phyloP scores from a whole-genome alignment of 2,888 invertebrate genomes.

The Diarsia rubi region DNA sequence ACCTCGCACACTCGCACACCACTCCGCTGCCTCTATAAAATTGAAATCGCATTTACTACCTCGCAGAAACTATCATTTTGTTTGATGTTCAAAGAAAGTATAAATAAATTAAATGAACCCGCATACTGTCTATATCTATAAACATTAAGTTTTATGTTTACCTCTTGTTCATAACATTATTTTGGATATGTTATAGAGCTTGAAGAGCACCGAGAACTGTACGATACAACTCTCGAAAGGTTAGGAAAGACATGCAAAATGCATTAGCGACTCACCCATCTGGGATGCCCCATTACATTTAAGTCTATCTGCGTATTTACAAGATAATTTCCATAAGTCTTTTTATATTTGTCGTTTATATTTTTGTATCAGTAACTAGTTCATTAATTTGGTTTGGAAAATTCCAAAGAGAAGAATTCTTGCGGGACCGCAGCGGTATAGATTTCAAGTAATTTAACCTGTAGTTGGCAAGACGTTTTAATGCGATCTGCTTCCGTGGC shows the following conservation, averaged over 20 bases:
- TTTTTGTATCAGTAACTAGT: constrained; percentile 15
- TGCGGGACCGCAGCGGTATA: constrained; percentile 34
- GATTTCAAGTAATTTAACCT: constrained; percentile 75
- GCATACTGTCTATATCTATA: constrained; percentile 32
- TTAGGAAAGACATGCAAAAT: constrained; percentile 79
- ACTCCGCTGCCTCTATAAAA: constrained; percentile 83
- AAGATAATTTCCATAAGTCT: constrained; percentile 42
- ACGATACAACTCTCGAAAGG: constrained; percentile 65
- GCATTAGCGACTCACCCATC: constrained; percentile 82
- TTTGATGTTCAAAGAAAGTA: constrained; percentile 67
- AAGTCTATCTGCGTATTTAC: constrained; percentile 42
- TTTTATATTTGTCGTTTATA: constrained; percentile 12
- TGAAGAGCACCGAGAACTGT: constrained; percentile 65
- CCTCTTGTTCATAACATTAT: constrained; percentile 45
- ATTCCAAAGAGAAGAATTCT: constrained; percentile 6
- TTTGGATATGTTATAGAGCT: constrained; percentile 56
- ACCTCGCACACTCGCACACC: constrained; percentile 80
- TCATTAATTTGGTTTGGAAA: constrained; percentile 17
- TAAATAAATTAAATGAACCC: constrained; percentile 54
- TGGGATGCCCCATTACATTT: constrained; percentile 71
- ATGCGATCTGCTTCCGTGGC: constrained; percentile 82
- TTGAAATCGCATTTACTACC: constrained; percentile 88
- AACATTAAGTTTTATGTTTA: constrained; percentile 54
- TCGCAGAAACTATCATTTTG: constrained; percentile 79
- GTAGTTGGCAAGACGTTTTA: constrained; percentile 80